Conservation (phyloP, 2,113 vertebrate species). For the Craseonycteris thonglongyai region DNA sequence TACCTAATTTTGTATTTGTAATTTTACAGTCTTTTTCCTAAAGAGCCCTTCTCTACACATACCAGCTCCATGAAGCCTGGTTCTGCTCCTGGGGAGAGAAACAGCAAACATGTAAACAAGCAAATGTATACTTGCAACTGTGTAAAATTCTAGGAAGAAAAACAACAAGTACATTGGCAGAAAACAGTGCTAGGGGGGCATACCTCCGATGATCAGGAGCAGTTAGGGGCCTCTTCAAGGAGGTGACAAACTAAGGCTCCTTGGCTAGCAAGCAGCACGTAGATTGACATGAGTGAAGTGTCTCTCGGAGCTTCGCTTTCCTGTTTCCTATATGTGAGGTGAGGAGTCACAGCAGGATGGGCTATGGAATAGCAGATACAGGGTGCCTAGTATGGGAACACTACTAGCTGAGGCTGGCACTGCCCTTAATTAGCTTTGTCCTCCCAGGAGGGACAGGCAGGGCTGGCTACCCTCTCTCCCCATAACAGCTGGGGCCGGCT, state of each 20-base stretch:
- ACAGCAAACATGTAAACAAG: not conserved
- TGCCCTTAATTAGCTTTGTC: slow-evolving; percentile 49
- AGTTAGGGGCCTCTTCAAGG: not conserved
- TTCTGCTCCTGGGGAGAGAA: not conserved
- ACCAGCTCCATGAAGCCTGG: not conserved
- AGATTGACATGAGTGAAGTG: not conserved
- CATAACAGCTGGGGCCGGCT: slow-evolving; percentile 42
- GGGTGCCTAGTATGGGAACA: not conserved
- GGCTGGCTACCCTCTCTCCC: not conserved
- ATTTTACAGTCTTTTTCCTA: not conserved
- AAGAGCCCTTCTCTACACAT: not conserved
- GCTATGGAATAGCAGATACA: not conserved
- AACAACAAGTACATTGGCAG: not conserved
- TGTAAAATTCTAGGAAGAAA: not conserved
- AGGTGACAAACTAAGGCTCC: not conserved
- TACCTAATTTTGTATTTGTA: not conserved
- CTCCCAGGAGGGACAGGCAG: not conserved
- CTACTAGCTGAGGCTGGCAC: not conserved
- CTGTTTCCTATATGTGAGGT: not conserved
- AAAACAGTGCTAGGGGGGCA: not conserved
- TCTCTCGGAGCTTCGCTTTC: not conserved
- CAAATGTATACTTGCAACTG: not conserved
- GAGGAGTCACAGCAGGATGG: not conserved
- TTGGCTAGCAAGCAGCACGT: not conserved
- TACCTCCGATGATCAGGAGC: not conserved